Conservation (phyloP, 2,888 invertebrate species). For the Lithophane ornitopus region DNA sequence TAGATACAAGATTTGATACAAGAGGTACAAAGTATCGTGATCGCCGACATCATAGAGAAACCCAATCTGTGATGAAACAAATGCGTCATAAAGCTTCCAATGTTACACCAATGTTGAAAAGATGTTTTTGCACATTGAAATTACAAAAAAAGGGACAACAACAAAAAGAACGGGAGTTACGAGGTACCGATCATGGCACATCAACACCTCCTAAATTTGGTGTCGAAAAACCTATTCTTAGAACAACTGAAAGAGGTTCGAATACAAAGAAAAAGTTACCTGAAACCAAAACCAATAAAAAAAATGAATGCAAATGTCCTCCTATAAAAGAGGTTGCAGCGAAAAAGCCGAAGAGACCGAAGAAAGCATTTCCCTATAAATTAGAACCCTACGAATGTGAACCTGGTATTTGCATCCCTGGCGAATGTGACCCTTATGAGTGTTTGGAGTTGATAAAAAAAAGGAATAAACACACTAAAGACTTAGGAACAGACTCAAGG, state of each 20-base stretch:
- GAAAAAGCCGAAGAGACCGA: too few species aligned
- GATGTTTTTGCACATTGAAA: slow-evolving; percentile 74
- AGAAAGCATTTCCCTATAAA: too few species aligned
- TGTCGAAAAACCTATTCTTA: slow-evolving; percentile 35
- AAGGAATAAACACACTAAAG: slow-evolving; percentile 49
- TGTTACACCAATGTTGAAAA: slow-evolving; percentile 62
- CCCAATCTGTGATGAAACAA: slow-evolving; percentile 52
- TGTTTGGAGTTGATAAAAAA: slow-evolving; percentile 66
- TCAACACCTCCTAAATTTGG: slow-evolving; percentile 53
- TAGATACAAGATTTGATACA: too few species aligned
- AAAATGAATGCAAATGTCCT: too few species aligned
- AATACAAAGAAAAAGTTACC: slow-evolving; percentile 40
- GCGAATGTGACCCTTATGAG: slow-evolving; percentile 69
- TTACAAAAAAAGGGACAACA: slow-evolving; percentile 65
- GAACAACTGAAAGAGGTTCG: slow-evolving; percentile 51
- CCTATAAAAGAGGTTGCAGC: too few species aligned
- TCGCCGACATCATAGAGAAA: slow-evolving; percentile 31
- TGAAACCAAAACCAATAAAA: too few species aligned
- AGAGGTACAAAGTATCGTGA: slow-evolving; percentile 39
- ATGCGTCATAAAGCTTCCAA: slow-evolving; percentile 58
- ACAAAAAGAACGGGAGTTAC: slow-evolving; percentile 41
- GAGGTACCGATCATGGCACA: slow-evolving; percentile 53
- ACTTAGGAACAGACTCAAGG: slow-evolving; percentile 53
- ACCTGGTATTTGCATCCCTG: slow-evolving; percentile 71
- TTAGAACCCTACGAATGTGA: slow-evolving; percentile 64